Evolutionary conservation across 2,113 vertebrate genomes (phyloP), one percentile per base, ranked within the genome.

Genomic region (Panthera uncia): DNA sequence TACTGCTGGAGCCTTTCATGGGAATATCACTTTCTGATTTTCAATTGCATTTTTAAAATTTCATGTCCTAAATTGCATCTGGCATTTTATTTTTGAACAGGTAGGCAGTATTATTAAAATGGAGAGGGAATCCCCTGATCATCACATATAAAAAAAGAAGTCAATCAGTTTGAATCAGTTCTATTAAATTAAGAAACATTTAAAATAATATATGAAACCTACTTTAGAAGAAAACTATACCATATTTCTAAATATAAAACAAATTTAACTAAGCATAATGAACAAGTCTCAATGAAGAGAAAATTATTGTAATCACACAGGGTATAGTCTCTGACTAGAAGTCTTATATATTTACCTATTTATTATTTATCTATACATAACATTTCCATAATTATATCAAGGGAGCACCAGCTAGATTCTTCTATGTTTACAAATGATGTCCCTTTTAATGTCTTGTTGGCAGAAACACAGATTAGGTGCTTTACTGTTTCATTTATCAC

Each of bases 1-100:
- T 95, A 80, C 94, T 33, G 16, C 13, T 29, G 48, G 92, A 55
- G 23, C 21, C 11, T 80, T 95, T 94, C 38, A 8, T 21, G 12
- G 27, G 29, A 94, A 83, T 81, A 94, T 73, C 12, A n/a, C n/a
- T 89, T 92, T 55, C 78, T 95, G 88, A 15, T 41, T 96, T 87
- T 93, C 45, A 38, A 71, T 80, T 52, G 21, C 45, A 55, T 69
- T 97, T 91, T 87, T 50, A 19, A 78, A 95, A 95, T 94, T 95
- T 82, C 36, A 89, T 89, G 41, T 68, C 13, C 25, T 45, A 66
- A 73, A 57, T 69, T 89, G 11, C 31, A 93, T 79, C 71, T 97
- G 78, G 10, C 48, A 66, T 91, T 93, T 87, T 25, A n/a, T 36
- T 86, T 73, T 48, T 76, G 16, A 97, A 74, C 21, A 91, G 31